Base-by-base conservation (phyloP, 2,888 invertebrate species). In the Sminthurides aquaticus region DNA sequence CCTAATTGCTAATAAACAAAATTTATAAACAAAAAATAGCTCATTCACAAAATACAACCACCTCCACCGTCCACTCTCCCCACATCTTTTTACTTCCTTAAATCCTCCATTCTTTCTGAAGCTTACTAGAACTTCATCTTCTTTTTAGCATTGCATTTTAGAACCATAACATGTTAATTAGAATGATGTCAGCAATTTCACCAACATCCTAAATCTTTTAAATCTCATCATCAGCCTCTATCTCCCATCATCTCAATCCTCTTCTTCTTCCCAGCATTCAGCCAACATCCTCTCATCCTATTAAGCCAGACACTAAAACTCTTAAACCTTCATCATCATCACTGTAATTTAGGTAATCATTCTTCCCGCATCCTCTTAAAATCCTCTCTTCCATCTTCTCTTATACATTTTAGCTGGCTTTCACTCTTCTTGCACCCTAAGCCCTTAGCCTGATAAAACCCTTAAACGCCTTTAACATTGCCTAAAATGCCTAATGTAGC, bases 121-220 rank as follows among this genome's bases (percentile, higher is more conserved):
- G n/a, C n/a, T n/a, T n/a, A n/a, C n/a, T n/a, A n/a, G n/a, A n/a
- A n/a, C n/a, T n/a, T 15, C 43, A 34, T 34, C 43, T 34, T 34
- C 43, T 34, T 15, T 34, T 34, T 34, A 11, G 43, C 43, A 5
- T 34, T 34, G 43, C 43, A 11, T 34, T 34, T 34, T 34, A 5
- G n/a, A n/a, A n/a, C n/a, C n/a, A n/a, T n/a, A n/a, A n/a, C 22
- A 20, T 34, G 49, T 49, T 60, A 60, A 60, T 60, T 49, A 60
- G 49, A 25, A 49, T 60, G 60, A 60, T 49, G 49, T 60, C 60
- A 60, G 60, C 60, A 60, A 8, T 60, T 49, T 60, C 26, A 15
- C 11, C 5, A 52, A 52, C n/a, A n/a, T n/a, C n/a, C n/a, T n/a
- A n/a, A n/a, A n/a, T n/a, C n/a, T n/a, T n/a, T n/a, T n/a, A 34